Conservation (phyloP, 2,888 invertebrate species). For the Watsonalla binaria region DNA sequence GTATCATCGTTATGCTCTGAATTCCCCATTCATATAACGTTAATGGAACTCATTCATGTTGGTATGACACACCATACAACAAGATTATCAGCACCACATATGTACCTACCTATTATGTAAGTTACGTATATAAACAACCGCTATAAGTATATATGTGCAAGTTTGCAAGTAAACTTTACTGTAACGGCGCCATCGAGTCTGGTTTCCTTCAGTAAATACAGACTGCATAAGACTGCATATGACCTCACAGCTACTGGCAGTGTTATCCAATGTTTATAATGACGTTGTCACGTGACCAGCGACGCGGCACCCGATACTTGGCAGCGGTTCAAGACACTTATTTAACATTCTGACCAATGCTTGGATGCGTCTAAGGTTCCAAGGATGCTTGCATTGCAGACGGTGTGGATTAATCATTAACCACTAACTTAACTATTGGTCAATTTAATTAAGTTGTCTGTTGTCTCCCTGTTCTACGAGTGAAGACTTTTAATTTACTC, state of each 20-base stretch:
- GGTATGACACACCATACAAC: slow-evolving; percentile 20
- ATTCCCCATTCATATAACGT: slow-evolving; percentile 49
- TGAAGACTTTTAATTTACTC: too few relatives aligned
- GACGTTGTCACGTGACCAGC: slow-evolving; percentile 48
- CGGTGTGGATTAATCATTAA: neutral
- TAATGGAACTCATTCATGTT: slow-evolving; percentile 51
- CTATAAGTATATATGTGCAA: slow-evolving; percentile 19
- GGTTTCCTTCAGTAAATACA: slow-evolving; percentile 37
- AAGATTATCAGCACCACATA: slow-evolving; percentile 38
- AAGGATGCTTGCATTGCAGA: slow-evolving; percentile 45
- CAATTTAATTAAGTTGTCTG: too few relatives aligned
- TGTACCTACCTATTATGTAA: slow-evolving; percentile 25
- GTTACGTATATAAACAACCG: slow-evolving; percentile 37
- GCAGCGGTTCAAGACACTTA: slow-evolving; percentile 59
- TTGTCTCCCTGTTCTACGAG: too few relatives aligned
- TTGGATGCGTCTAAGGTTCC: slow-evolving; percentile 51
- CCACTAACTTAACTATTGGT: neutral
- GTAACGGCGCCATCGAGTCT: slow-evolving; percentile 57
- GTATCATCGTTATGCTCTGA: slow-evolving; percentile 65
- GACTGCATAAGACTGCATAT: slow-evolving; percentile 52
- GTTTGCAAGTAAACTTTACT: slow-evolving; percentile 43
- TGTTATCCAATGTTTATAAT: slow-evolving; percentile 66
- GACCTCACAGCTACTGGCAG: slow-evolving; percentile 50
- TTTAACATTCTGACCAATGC: slow-evolving; percentile 56
- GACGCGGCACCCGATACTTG: slow-evolving; percentile 50